Percentiles rank a stretch among this genome's conserved stretches.
Conservation (phyloP, 2,113 vertebrate genomes). For the Nestor notabilis region DNA sequence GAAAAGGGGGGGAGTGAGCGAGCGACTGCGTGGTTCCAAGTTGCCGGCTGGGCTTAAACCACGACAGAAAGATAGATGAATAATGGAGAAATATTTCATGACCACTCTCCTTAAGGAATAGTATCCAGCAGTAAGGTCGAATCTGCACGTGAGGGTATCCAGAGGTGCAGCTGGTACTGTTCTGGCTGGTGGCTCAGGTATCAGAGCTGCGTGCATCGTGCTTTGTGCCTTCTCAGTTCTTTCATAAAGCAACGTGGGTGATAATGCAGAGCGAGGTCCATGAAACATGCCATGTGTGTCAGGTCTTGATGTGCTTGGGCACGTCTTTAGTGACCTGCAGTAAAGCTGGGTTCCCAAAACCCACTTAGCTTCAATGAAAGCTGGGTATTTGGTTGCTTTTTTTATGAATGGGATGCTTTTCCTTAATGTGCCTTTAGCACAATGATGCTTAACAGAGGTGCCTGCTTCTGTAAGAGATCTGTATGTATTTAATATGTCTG, state of each 20-base stretch:
- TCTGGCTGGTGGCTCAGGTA: not conserved
- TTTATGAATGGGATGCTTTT: not conserved
- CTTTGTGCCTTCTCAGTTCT: not conserved
- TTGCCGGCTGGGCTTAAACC: too few species aligned
- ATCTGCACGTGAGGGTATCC: accelerated
- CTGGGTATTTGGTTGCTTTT: not conserved
- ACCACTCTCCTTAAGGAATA: not conserved
- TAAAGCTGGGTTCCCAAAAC: not conserved
- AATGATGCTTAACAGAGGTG: not conserved
- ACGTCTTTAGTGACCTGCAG: not conserved
- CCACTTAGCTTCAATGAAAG: not conserved
- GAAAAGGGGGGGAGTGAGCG: too few species aligned
- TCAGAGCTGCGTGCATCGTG: not conserved
- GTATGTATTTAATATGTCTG: not conserved
- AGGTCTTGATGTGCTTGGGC: not conserved
- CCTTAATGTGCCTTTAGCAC: not conserved
- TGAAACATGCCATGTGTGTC: not conserved
- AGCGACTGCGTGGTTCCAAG: too few species aligned
- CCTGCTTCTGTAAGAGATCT: not conserved
- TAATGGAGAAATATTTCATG: not conserved
- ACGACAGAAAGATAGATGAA: too few species aligned
- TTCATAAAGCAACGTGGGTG: not conserved
- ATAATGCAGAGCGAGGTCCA: not conserved
- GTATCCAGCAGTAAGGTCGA: accelerated
- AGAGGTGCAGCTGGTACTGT: not conserved